Percentiles rank a stretch among this genome's conserved stretches.
phyloP scores from a whole-genome alignment of 2,888 invertebrate species.

The Lithosia quadra region DNA sequence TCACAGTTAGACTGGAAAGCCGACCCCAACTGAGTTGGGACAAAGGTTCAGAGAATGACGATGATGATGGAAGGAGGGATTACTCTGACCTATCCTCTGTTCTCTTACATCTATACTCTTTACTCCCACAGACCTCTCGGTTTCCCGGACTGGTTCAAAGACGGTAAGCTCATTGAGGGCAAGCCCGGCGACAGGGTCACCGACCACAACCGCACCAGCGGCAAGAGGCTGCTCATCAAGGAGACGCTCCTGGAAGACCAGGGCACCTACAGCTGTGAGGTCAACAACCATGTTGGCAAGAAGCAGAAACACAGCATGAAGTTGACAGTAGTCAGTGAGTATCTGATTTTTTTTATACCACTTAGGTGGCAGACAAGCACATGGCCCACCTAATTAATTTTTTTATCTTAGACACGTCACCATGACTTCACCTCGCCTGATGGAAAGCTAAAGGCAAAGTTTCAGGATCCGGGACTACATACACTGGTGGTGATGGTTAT shows the following conservation, averaged over 20 bases:
- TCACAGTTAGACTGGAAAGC: too few relatives aligned
- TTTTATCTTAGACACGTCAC: too few relatives aligned
- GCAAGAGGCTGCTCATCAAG: conserved; percentile 74
- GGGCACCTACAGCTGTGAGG: conserved; percentile 71
- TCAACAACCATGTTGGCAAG: conserved; percentile 67
- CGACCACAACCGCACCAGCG: conserved; percentile 72
- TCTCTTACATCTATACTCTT: neutral
- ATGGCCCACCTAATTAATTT: too few relatives aligned
- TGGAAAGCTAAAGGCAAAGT: too few relatives aligned
- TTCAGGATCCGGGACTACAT: too few relatives aligned
- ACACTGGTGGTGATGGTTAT: too few relatives aligned
- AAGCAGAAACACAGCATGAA: conserved; percentile 66
- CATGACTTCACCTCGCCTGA: too few relatives aligned
- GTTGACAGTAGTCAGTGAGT: conserved; percentile 74
- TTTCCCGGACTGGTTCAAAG: conserved; percentile 73
- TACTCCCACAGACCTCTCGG: conserved; percentile 67
- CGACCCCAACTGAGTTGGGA: too few relatives aligned
- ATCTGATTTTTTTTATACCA: too few relatives aligned
- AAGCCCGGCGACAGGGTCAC: conserved; percentile 65
- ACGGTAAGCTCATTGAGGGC: conserved; percentile 60
- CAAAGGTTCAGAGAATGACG: too few relatives aligned
- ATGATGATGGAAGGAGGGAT: too few relatives aligned
- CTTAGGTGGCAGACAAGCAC: too few relatives aligned
- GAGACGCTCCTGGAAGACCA: conserved; percentile 65
- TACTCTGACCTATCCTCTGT: neutral